Base-by-base conservation (phyloP, 2,113 vertebrate species). In the Amazona guildingii region DNA sequence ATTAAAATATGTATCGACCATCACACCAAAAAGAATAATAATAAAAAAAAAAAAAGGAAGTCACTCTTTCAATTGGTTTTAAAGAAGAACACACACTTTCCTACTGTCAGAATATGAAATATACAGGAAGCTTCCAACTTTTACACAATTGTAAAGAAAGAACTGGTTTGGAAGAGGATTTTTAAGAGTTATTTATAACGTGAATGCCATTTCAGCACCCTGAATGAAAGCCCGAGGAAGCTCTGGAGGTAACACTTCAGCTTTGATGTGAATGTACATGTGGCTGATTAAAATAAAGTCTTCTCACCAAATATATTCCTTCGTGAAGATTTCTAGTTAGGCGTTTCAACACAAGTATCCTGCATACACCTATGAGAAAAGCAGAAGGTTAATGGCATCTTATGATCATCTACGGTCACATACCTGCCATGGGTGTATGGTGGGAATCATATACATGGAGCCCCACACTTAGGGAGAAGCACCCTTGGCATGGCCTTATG, bases 221-320 rank as follows among this genome's bases (percentile, higher is more conserved):
- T 59, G 27, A 35, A 55, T 7, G 39, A 88, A 83, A 80, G 24
- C 0, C 0, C 4, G 17, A 49, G 17, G 39, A 72, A 89, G 27
- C 29, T 75, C 62, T 54, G 35, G 33, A 90, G 35, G 57, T 61
- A 77, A 76, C 1, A 5, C 17, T n/a, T 63, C 44, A 72, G 29
- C 54, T n/a, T n/a, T n/a, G n/a, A n/a, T n/a, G n/a, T n/a, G n/a
- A n/a, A n/a, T n/a, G n/a, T n/a, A n/a, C n/a, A n/a, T n/a, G n/a
- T n/a, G n/a, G 31, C 8, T 57, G 17, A 79, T 7, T 13, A 68
- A 76, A 91, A 24, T 11, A 61, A 86, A 83, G 35, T 51, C 63
- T 76, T 61, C 94, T 97, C 80, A 97, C 96, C 95, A 85, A 82
- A 78, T 88, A 31, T 84, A 82, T 19, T 82, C 41, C 48, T 82